Evolutionary conservation across 1,140 invertebrate genomes (phyloP).

Genomic region (Cherax destructor): DNA sequence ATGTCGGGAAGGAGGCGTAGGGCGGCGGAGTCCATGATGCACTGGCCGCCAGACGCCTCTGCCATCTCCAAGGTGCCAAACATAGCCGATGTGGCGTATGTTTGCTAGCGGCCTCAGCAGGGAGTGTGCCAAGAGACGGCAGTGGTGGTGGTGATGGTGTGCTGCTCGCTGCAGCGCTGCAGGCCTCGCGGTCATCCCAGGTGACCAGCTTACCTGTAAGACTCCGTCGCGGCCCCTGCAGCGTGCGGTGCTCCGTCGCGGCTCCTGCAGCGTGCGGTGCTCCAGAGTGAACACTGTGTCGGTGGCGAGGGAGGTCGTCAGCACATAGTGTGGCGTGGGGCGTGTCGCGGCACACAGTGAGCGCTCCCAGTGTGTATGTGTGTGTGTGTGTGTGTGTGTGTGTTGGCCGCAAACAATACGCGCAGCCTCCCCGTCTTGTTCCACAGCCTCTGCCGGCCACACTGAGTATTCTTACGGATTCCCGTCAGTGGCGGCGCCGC

Average conservation of each 20-base stretch:
- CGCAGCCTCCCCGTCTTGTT: constrained; percentile 65
- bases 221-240: constrained; percentile 19
- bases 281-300: constrained; percentile 43
- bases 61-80: constrained; percentile 65
- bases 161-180: constrained; percentile 32
- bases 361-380: constrained; percentile 46
- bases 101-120: constrained; percentile 56
- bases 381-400: constrained; percentile 39
- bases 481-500: constrained; percentile 69
- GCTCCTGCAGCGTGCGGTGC: constrained; percentile 10
- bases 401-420: constrained; percentile 45
- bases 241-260: constrained; percentile 12
- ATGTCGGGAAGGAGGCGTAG: neutral
- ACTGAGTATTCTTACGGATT: constrained; percentile 72
- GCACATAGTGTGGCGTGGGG: constrained; percentile 61
- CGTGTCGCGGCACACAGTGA: constrained; percentile 54
- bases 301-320: constrained; percentile 49
- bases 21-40: constrained; percentile 41
- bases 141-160: constrained; percentile 55
- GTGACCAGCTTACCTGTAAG: constrained; percentile 64
- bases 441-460: constrained; percentile 71
- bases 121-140: constrained; percentile 56
- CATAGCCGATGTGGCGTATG: constrained; percentile 65
- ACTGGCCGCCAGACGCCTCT: constrained; percentile 42
- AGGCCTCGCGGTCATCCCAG: constrained; percentile 53